Base-by-base conservation (phyloP, 2,113 vertebrate genomes). In the Edolisoma coerulescens region DNA sequence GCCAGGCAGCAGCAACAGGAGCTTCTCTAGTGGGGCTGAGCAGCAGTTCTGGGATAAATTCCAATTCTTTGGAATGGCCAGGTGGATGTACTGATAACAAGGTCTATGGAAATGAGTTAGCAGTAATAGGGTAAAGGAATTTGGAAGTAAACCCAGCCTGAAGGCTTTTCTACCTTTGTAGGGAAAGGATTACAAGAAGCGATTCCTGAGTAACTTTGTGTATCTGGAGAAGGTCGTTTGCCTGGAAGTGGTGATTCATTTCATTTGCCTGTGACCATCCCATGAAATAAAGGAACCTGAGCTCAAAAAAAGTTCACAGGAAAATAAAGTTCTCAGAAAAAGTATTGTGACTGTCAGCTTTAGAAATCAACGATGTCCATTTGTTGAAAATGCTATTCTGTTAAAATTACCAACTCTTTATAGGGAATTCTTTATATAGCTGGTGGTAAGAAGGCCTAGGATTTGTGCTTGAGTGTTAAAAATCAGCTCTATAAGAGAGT, bases 401-500 rank as follows among this genome's bases (percentile, higher is more conserved):
- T 52, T 89, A 32, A 54, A 70, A 45, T 20, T 33, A 16, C 27
- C 76, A 47, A 0, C 10, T 33, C 8, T 35, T 57, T 10, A 1
- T 8, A 13, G 49, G 65, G 27, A 70, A 16, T n/a, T 74, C 39
- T 73, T 73, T 18, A 6, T 0, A 2, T 22, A 14, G 61, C 24
- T 50, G 56, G 7, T 63, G 32, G 22, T n/a, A 45, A 35, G 83
- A 63, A 70, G 35, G 49, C 11, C 27, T 10, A 1, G 22, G 33
- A 14, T 92, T 90, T 83, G 53, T 73, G 37, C 35, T 35, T 70
- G 37, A 33, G 4, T 32, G 6, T 70, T 57, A 42, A 49, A 64
- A 65, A 33, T 12, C 1, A 5, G 7, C 47, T 67, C 33, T 10
- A 0, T 39, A 44, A 44, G 27, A 54, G 49, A 33, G 32, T 0